Conservation (phyloP, 2,888 invertebrate genomes). For the Bruchidius siliquastri region DNA sequence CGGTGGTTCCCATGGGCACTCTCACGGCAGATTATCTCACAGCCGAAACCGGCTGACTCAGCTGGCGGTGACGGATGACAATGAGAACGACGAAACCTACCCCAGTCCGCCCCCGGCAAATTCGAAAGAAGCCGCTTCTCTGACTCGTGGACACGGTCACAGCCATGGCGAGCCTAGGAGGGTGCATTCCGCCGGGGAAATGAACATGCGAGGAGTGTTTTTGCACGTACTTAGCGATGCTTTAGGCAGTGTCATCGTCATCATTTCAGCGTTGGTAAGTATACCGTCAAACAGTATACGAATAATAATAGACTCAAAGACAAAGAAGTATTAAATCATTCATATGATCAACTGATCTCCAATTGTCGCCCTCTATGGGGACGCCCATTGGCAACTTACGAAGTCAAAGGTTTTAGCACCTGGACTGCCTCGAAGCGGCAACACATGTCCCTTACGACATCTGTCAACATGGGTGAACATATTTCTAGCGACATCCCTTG, state of each 20-base stretch:
- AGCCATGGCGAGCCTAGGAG: slow-evolving; percentile 25
- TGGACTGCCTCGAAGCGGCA: too few relatives aligned
- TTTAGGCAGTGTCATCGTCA: slow-evolving; percentile 88
- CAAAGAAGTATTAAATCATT: too few relatives aligned
- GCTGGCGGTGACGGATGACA: slow-evolving; percentile 64
- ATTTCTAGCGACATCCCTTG: too few relatives aligned
- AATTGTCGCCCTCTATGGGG: too few relatives aligned
- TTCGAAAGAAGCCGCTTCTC: slow-evolving; percentile 24
- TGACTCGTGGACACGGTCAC: slow-evolving; percentile 34
- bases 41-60: slow-evolving; percentile 58
- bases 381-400: too few relatives aligned
- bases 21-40: slow-evolving; percentile 58
- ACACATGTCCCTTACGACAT: too few relatives aligned
- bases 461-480: too few relatives aligned
- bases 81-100: slow-evolving; percentile 65
- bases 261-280: slow-evolving; percentile 65
- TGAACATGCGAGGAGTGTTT: slow-evolving; percentile 99
- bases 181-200: slow-evolving; percentile 65
- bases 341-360: too few relatives aligned
- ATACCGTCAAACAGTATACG: too few relatives aligned
- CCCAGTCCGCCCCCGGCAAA: slow-evolving; percentile 47
- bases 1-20: slow-evolving; percentile 63
- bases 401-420: too few relatives aligned
- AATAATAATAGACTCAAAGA: too few relatives aligned
- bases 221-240: slow-evolving; percentile 96